Evolutionary conservation across 1,140 invertebrate species (phyloP), one percentile per base, ranked within the genome.

Genomic region (Lanistes nyassanus): DNA sequence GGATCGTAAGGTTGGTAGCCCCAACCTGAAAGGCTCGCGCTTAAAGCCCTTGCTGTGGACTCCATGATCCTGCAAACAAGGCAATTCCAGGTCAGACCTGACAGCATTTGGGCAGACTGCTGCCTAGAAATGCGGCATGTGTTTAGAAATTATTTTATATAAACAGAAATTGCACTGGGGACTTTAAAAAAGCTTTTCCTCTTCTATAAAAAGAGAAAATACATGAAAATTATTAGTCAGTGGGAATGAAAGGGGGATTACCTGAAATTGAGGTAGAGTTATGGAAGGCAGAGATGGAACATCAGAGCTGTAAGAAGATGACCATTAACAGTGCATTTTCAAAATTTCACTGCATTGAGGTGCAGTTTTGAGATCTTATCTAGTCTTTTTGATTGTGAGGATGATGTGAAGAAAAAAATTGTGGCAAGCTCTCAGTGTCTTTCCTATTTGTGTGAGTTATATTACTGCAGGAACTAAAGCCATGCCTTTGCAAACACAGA

Each of bases 11-110:
- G 73, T 23, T 72, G 77, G 72, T 64, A 79, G 60, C 70, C 77
- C 60, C 69, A 76, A 23, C 68, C 65, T 60, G 74, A 79, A 60
- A 79, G 74, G 67, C 67, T 79, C 70, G 73, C 68, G 66, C 77
- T 76, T 66, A 79, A 71, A 55, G 70, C 70, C 36, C 70, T 72
- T 60, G 56, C 70, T 11, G 60, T 56, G 29, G 21, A 56, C 23
- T 37, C 60, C 51, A 70, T 55, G 70, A 60, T 56, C 60, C 70
- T 72, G 70, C 26, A 13, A 31, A 72, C 70, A 62, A n/a, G 39
- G 5, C 37, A 7, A 13, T 0, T 23, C 11, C 9, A 31, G 13
- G n/a, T 31, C 56, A 60, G n/a, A 60, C 51, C 23, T 60, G 56
- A 60, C n/a, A 0, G 56, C 13, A 26, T 60, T 31, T 60, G 29